Evolutionary conservation across 2,797 vertebrate genomes (phyloP), one percentile per base, ranked within the genome.

Genomic region (Sebastes oblongus): DNA sequence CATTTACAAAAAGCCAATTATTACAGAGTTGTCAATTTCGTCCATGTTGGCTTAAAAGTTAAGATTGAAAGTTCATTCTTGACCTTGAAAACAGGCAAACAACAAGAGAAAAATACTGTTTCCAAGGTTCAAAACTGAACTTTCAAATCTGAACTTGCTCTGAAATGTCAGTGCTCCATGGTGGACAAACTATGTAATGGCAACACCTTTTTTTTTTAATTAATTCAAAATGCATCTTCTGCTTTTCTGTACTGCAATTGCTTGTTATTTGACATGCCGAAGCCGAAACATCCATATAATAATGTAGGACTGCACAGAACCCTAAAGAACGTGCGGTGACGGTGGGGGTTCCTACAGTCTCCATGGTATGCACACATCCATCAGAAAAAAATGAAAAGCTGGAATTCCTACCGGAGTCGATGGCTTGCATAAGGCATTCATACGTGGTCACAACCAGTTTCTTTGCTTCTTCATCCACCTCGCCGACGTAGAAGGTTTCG

Each of bases 371-470:
- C 16, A 7, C 13, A 61, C 25, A 55, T 1, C 8, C 8, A 22
- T 20, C 32, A 32, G 18, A 18, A 4, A 54, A 34, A 18, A 46
- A 46, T n/a, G 0, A 46, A 46, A 7, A 39, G 9, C 6, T 24
- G 1, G 4, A 22, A 52, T 36, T 65, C 91, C 39, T 93, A 99
- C 98, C 98, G 86, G 97, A 97, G 81, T 99, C 98, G 0, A 99
- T 98, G 89, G 98, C 96, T 94, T 99, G 98, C 98, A 99, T 99
- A 91, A 99, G 97, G 95, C 98, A 99, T 95, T 99, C 98, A 0
- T 97, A 99, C 0, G 98, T 99, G 16, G 98, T 99, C 85, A 97
- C 97, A 59, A 99, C 98, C 84, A 99, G 96, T 74, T 94, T 97
- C 93, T 96, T 97, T 4, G 96, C 97, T 86, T 93, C 97, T 86